phyloP scores from a whole-genome alignment of 2,888 invertebrate species.

The Anorthoa munda region DNA sequence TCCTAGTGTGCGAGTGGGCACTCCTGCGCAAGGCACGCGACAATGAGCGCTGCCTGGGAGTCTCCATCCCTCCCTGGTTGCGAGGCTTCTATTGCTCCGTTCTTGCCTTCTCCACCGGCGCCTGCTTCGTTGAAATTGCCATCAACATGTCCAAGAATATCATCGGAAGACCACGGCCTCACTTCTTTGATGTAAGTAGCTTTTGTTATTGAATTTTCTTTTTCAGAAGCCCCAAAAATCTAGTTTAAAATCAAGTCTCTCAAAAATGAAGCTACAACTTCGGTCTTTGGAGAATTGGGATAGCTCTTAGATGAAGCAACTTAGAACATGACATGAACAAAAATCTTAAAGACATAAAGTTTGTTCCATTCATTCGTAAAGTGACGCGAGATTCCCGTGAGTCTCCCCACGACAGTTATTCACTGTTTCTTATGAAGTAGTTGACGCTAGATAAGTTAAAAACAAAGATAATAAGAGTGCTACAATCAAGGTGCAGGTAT shows the following conservation, averaged over 20 bases:
- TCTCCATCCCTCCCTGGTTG: conserved; percentile 93
- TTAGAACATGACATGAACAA: background rate
- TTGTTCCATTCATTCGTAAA: background rate
- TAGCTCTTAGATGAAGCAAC: background rate
- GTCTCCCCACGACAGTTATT: background rate
- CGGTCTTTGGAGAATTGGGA: background rate
- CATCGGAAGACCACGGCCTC: conserved; percentile 98
- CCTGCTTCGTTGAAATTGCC: conserved; percentile 95
- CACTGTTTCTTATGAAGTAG: background rate
- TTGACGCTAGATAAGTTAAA: background rate
- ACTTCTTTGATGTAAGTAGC: conserved; percentile 94
- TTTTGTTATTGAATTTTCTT: background rate
- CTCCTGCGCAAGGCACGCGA: conserved; percentile 81
- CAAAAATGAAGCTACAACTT: background rate
- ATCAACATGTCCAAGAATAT: conserved; percentile 98
- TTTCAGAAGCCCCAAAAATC: background rate
- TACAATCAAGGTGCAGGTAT: background rate
- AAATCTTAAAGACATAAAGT: background rate
- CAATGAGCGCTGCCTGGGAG: conserved; percentile 88
- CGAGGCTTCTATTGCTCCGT: conserved; percentile 93
- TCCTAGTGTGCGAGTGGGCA: conserved; percentile 83
- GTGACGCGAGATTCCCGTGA: background rate
- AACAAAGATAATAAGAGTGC: background rate
- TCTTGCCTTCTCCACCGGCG: conserved; percentile 95
- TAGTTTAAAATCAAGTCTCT: background rate